Base-by-base conservation (phyloP, 2,888 invertebrate genomes). In the Iselma pallidipennis region DNA sequence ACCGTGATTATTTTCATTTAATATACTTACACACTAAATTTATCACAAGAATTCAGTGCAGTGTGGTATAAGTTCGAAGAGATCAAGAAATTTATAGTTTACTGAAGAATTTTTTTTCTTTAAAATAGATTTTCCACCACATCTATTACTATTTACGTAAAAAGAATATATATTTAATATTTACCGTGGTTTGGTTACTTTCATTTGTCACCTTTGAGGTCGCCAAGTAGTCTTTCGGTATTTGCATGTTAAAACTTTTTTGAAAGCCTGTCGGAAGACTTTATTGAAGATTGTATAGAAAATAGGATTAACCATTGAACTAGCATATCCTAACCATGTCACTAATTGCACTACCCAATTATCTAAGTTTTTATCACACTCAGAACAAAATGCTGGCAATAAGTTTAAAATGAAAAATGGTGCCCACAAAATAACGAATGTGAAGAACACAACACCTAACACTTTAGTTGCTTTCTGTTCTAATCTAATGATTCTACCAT, bases 401-500 rank as follows among this genome's bases (percentile, higher is more conserved):
- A 96, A 86, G 78, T 96, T 96, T 10, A 95, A 85, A 6, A 94
- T 91, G 81, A 96, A 96, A 82, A 96, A 96, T 10, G 96, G 96
- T n/a, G 95, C 92, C 96, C 96, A 96, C 33, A 96, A 86, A 49
- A 96, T 89, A 26, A 96, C 95, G 79, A 96, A 96, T 0, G 95
- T 95, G 81, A 95, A 95, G 83, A 96, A 96, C 1, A 96, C 95
- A 0, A 96, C 93, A 2, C 96, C 96, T 19, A 96, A 83, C 4
- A 96, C 97, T 83, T 97, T 96, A 10, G 97, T 96, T 0, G 98
- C 98, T 80, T 97, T 97, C 78, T 97, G 96, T 79, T 98, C 96
- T 55, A 95, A 86, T 4, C 93, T 86, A 56, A 96, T 88, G 74
- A 91, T 94, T 61, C 93, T 85, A 0, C 94, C 94, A 75, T 94